Percentiles rank a stretch among this genome's conserved stretches.
phyloP scores from a whole-genome alignment of 2,113 vertebrate genomes.

The Ceyx melanurus region DNA sequence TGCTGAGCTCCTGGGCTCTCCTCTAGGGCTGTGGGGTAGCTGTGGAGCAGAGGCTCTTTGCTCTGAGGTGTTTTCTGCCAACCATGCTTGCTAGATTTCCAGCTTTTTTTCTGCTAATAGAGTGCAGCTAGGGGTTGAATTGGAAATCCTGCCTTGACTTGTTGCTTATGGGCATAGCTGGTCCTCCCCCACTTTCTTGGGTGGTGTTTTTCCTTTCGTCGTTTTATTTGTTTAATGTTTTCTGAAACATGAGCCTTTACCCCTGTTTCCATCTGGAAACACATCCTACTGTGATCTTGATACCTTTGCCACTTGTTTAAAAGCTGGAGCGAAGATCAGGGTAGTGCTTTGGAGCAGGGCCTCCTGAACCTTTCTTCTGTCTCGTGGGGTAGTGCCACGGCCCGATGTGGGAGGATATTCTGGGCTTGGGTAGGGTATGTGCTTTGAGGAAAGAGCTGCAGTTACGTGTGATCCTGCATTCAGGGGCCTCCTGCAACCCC shows the following conservation, averaged over 20 bases:
- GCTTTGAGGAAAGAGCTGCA: not conserved
- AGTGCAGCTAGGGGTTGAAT: not conserved
- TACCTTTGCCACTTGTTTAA: not conserved
- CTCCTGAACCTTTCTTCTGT: not conserved
- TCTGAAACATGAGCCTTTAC: not conserved
- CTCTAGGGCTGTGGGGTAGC: not conserved
- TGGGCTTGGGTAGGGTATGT: not conserved
- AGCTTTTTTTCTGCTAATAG: not conserved
- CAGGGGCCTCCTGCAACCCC: not conserved
- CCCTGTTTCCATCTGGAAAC: not conserved
- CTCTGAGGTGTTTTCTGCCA: not conserved
- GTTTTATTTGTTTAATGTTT: not conserved
- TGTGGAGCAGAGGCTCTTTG: not conserved
- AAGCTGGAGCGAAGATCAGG: not conserved
- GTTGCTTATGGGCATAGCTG: not conserved
- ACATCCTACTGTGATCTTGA: not conserved
- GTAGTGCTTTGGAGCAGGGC: not conserved
- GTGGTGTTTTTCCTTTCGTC: not conserved
- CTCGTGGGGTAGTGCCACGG: not conserved
- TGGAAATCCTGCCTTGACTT: not conserved
- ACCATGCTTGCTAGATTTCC: not conserved
- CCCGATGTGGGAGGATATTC: not conserved
- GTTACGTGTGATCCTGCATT: not conserved
- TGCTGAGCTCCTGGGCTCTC: not conserved
- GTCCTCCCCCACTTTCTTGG: rapidly evolving